Evolutionary conservation across 2,888 invertebrate species (phyloP).

Genomic region (Bellardia pandia): DNA sequence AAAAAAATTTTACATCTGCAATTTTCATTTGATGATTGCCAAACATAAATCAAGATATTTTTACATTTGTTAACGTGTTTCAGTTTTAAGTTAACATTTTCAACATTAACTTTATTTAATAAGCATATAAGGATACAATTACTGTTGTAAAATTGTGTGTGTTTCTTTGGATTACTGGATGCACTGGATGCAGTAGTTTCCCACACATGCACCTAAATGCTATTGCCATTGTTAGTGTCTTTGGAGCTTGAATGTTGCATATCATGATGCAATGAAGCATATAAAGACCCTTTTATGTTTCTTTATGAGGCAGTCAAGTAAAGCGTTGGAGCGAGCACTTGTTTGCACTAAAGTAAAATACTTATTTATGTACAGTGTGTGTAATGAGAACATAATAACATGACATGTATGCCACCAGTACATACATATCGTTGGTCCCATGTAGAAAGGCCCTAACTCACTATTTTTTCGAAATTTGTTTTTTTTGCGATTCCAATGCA

Average conservation of each 20-base stretch:
- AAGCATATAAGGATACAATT: constrained; percentile 69
- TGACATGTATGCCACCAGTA: constrained; percentile 41
- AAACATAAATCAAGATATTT: constrained; percentile 40
- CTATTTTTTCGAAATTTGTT: too few relatives aligned
- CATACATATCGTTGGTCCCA: too few relatives aligned
- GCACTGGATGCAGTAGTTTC: constrained; percentile 42
- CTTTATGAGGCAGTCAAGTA: neutral
- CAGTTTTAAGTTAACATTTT: constrained; percentile 1
- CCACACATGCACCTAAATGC: constrained; percentile 59
- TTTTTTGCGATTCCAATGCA: too few relatives aligned
- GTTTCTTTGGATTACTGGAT: neutral
- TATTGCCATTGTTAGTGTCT: constrained; percentile 12
- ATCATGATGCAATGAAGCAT: constrained; percentile 48
- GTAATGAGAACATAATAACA: constrained; percentile 59
- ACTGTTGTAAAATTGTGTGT: constrained; percentile 16
- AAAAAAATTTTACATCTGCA: neutral
- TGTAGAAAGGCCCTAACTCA: too few relatives aligned
- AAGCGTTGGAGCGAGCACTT: constrained; percentile 32
- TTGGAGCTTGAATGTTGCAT: constrained; percentile 33
- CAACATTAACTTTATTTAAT: constrained; percentile 33
- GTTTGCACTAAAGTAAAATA: constrained; percentile 32
- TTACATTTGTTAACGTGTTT: constrained; percentile 28
- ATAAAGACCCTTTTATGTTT: constrained; percentile 51
- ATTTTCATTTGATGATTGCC: constrained; percentile 35
- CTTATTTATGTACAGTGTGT: constrained; percentile 20